These are phyloP conservation scores for Euura lappo DNA, from an alignment of 1,140 invertebrate species.

Conservation along the genomic window DNA sequence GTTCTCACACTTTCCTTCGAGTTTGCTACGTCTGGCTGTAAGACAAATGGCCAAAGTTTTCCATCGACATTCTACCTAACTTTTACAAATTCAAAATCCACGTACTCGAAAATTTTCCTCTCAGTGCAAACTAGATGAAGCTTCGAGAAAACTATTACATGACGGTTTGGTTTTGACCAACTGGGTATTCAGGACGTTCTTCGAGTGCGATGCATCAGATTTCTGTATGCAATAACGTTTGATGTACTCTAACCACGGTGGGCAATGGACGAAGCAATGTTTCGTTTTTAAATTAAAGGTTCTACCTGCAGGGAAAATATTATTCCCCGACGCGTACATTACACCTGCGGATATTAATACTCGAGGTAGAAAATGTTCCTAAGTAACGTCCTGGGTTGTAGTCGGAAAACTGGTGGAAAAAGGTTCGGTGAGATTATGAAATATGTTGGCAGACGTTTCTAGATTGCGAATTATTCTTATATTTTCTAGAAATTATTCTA, in stretches of 20 bases:
- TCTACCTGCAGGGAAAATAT: too few relatives aligned
- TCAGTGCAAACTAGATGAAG: neutral
- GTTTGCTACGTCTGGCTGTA: neutral
- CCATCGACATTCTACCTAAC: neutral
- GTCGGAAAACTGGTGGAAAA: too few relatives aligned
- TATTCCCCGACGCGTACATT: too few relatives aligned
- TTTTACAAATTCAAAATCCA: slow-evolving; percentile 1
- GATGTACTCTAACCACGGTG: too few relatives aligned
- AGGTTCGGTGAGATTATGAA: too few relatives aligned
- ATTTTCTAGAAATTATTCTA: too few relatives aligned
- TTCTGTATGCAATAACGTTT: neutral
- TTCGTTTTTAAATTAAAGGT: neutral
- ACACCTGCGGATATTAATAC: too few relatives aligned
- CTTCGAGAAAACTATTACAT: neutral
- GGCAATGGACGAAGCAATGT: neutral
- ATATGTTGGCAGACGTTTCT: too few relatives aligned
- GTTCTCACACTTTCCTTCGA: neutral
- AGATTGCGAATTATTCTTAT: too few relatives aligned
- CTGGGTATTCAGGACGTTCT: neutral
- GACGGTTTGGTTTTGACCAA: neutral
- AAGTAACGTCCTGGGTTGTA: too few relatives aligned
- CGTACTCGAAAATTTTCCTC: neutral
- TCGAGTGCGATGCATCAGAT: neutral
- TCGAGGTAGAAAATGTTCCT: too few relatives aligned
- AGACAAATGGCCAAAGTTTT: neutral